A percentile compares a stretch with the other conserved stretches of the same genome.
phyloP scores from a whole-genome alignment of 2,113 vertebrate species.

The Caretta caretta region DNA sequence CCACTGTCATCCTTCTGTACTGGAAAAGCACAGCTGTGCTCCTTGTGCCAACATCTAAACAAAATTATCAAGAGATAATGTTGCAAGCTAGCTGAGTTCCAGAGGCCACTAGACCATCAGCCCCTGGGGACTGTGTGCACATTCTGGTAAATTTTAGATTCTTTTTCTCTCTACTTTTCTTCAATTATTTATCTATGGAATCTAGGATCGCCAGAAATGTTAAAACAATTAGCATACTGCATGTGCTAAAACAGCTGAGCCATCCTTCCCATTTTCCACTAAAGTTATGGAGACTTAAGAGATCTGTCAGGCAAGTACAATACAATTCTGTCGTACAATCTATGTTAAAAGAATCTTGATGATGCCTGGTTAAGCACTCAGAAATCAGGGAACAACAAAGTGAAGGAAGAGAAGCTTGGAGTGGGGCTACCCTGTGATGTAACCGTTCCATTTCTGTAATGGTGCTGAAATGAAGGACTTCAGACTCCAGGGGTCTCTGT shows the following conservation, averaged over 20 bases:
- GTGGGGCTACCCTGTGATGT: slow-evolving; percentile 11
- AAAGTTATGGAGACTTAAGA: background rate
- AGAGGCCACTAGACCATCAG: background rate
- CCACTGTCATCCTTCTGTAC: background rate
- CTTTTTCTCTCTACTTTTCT: background rate
- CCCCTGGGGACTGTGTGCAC: background rate
- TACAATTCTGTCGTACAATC: slow-evolving; percentile 42
- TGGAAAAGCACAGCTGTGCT: background rate
- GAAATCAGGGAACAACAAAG: slow-evolving; percentile 42
- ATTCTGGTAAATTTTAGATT: background rate
- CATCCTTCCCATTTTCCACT: background rate
- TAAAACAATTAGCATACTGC: background rate
- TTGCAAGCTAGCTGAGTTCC: background rate
- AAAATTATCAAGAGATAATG: background rate
- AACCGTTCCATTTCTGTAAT: background rate
- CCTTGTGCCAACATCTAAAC: background rate
- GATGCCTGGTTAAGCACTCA: slow-evolving; percentile 1
- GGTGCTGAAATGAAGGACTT: background rate
- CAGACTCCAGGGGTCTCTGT: background rate
- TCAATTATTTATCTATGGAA: background rate
- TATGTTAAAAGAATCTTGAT: background rate
- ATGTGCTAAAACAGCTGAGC: background rate
- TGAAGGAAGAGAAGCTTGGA: slow-evolving; percentile 12
- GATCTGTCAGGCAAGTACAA: slow-evolving; percentile 46
- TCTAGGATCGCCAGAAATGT: background rate